Percentiles rank a stretch among this genome's conserved stretches.
These are phyloP conservation scores for Mythimna lalbum DNA, from an alignment of 2,888 invertebrate genomes.

Conservation along the genomic window DNA sequence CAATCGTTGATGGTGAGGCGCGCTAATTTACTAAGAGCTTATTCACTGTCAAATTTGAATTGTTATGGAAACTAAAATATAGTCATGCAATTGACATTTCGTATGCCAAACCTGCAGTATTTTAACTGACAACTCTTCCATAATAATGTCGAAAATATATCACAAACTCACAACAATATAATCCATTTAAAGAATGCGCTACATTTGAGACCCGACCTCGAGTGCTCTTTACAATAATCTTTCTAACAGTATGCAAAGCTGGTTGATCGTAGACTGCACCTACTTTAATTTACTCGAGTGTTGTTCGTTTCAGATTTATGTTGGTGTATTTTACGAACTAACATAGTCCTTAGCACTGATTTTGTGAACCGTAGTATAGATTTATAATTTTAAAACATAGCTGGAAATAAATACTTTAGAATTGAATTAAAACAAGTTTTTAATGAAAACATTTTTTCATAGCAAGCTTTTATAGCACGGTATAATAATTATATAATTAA, in stretches of 20 bases:
- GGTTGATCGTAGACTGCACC: constrained; percentile 1
- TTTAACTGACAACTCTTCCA: neutral
- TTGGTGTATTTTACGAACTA: no score
- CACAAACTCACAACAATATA: neutral
- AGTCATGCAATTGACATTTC: neutral
- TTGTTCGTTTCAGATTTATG: neutral
- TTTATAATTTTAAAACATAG: no score
- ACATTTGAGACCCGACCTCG: constrained; percentile 33
- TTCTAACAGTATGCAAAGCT: constrained; percentile 1
- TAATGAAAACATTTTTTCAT: no score
- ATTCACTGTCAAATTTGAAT: no score
- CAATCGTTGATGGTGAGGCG: no score
- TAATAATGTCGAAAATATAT: neutral
- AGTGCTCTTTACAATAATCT: constrained; percentile 33
- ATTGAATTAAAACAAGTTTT: no score
- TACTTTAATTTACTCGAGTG: constrained; percentile 22
- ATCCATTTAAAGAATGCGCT: constrained; percentile 19
- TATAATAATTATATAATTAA: no score
- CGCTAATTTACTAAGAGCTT: no score
- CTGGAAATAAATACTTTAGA: no score
- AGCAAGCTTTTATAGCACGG: no score
- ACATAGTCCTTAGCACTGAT: no score
- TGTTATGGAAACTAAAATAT: neutral
- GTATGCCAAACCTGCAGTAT: neutral
- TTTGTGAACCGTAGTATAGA: no score